Conservation (phyloP, 2,113 vertebrate species). For the Sylvilagus bachmani region DNA sequence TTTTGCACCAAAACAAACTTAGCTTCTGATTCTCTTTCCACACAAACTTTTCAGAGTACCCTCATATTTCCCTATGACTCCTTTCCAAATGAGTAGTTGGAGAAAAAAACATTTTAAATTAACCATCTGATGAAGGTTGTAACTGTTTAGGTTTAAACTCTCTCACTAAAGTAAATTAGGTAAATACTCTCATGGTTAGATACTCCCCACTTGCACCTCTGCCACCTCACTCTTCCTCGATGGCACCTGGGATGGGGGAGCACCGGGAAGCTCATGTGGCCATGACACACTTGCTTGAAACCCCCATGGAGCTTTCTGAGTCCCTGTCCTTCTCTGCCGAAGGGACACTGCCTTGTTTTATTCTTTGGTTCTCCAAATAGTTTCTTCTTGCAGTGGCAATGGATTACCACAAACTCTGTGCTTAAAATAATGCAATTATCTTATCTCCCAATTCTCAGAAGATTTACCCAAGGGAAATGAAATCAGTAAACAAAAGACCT, state of each 20-base stretch:
- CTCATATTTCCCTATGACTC: neutral
- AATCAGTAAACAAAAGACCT: too few species aligned
- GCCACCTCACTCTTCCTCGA: fast-evolving
- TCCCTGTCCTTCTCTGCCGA: neutral
- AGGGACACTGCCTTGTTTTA: neutral
- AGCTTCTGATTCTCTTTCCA: too few species aligned
- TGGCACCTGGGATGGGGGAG: fast-evolving
- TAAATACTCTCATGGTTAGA: neutral
- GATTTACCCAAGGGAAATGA: too few species aligned
- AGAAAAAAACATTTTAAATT: neutral
- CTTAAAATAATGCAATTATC: neutral
- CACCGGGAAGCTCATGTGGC: fast-evolving
- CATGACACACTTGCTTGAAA: neutral
- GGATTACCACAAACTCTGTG: neutral
- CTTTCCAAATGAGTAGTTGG: neutral
- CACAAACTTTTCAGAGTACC: too few species aligned
- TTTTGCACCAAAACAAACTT: too few species aligned
- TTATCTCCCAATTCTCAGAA: neutral
- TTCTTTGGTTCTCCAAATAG: neutral
- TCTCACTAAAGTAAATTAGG: neutral
- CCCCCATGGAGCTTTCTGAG: fast-evolving
- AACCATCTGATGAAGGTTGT: neutral
- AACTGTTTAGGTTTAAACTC: neutral
- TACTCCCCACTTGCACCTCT: fast-evolving
- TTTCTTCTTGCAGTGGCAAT: neutral